Base-by-base conservation (phyloP, 2,888 invertebrate genomes). In the Acleris sparsana region DNA sequence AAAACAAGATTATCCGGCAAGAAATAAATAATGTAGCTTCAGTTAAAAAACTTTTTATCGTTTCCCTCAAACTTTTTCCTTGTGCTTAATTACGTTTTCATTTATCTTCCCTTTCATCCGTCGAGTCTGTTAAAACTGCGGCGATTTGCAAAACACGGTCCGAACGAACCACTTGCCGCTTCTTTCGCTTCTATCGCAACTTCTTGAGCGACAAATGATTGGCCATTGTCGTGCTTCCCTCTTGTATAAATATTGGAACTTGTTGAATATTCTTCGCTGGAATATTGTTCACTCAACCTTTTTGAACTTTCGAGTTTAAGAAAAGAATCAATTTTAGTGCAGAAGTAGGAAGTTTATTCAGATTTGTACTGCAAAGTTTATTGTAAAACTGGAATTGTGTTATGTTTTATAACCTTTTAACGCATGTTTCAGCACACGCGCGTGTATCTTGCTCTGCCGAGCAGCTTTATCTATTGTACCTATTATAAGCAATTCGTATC, bases 21-120 rank as follows among this genome's bases (percentile, higher is more conserved):
- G 76, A 80, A 82, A 85, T 87, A 89, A 88, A 88, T 88, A 89
- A 88, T 86, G 84, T 82, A 80, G 81, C 78, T 66, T 63, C 74
- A 78, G 83, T 78, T 80, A 82, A 81, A 76, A 78, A 89, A 88
- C 81, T 87, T 88, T 84, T 89, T 87, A 86, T 85, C 83, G 82
- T 80, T 83, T 80, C 83, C 81, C 80, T 80, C 81, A 86, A 86
- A 87, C 80, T 88, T 89, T 57, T 85, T 82, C 80, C 83, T 84
- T 80, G 77, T 84, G 85, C 86, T 87, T 90, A 89, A 89, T 90
- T 89, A 88, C 86, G 76, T 87, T 89, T 89, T 89, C 87, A 89
- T 89, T 89, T 88, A 87, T 87, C 87, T 89, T 86, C 79, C 76
- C 78, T 80, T 80, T 82, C 79, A 77, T 82, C 78, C 78, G 76